phyloP scores from a whole-genome alignment of 2,113 vertebrate species.

The Trochalopteron elliotii region DNA sequence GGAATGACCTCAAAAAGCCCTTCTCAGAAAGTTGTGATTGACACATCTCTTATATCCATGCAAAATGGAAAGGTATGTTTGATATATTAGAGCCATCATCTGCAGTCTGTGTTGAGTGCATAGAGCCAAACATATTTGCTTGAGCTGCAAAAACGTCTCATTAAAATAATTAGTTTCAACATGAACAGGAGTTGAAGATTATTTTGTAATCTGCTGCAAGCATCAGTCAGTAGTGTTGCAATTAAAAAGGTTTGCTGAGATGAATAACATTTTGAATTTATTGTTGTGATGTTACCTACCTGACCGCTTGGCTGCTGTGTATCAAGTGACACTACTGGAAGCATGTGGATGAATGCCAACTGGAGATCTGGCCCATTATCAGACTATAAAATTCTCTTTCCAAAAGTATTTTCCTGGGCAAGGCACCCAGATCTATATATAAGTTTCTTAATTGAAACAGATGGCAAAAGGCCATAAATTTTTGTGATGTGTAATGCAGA shows the following conservation, averaged over 20 bases:
- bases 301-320: background rate
- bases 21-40: background rate
- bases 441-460: slow-evolving; percentile 1
- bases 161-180: background rate
- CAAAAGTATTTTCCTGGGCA: background rate
- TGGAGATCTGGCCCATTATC: background rate
- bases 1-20: background rate
- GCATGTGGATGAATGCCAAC: background rate
- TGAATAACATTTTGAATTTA: background rate
- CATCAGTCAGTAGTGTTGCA: background rate
- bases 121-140: background rate
- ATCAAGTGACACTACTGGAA: background rate
- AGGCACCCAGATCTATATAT: background rate
- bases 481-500: rapidly evolving
- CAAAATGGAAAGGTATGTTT: background rate
- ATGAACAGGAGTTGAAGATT: background rate
- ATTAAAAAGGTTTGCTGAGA: background rate
- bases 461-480: background rate
- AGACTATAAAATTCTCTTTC: background rate
- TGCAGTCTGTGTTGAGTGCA: background rate
- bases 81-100: background rate
- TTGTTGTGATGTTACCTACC: background rate
- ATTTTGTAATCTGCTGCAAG: background rate
- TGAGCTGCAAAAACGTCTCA: background rate
- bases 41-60: background rate